These are phyloP conservation scores for Epirrhoe tristata DNA, from an alignment of 2,888 invertebrate genomes.

Conservation along the genomic window DNA sequence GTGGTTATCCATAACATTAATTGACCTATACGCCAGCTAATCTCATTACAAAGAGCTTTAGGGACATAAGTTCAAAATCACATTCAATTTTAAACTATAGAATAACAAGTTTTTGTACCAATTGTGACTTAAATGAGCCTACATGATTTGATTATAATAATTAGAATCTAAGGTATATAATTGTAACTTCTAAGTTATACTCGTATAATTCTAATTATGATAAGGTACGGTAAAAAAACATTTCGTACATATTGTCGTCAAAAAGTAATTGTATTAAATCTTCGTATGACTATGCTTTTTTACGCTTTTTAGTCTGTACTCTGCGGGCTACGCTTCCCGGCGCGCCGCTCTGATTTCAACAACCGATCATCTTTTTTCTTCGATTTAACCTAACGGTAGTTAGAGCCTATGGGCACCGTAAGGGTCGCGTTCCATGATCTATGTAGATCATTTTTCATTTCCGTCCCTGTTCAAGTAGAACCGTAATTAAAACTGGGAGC, in stretches of 20 bases:
- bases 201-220: too few species aligned
- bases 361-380: conserved; percentile 70
- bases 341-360: conserved; percentile 70
- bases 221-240: not conserved
- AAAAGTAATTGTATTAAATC: not conserved
- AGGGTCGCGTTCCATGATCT: conserved; percentile 43
- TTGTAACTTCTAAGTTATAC: too few species aligned
- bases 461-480: conserved; percentile 40
- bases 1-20: conserved; percentile 58
- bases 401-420: conserved; percentile 61
- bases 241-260: not conserved
- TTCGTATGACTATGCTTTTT: conserved; percentile 5
- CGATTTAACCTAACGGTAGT: conserved; percentile 74
- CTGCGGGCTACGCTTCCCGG: conserved; percentile 49
- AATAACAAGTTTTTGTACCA: too few species aligned
- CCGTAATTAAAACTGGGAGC: conserved; percentile 1
- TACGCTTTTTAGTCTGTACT: conserved; percentile 22
- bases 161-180: too few species aligned
- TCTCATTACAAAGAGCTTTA: conserved; percentile 27
- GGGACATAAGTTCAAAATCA: too few species aligned
- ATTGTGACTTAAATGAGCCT: too few species aligned
- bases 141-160: too few species aligned
- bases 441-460: conserved; percentile 43
- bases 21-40: conserved; percentile 50
- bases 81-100: not conserved